Conservation (phyloP, 92 coral and sea anemone species). For the Isaurus tuberculatus region DNA sequence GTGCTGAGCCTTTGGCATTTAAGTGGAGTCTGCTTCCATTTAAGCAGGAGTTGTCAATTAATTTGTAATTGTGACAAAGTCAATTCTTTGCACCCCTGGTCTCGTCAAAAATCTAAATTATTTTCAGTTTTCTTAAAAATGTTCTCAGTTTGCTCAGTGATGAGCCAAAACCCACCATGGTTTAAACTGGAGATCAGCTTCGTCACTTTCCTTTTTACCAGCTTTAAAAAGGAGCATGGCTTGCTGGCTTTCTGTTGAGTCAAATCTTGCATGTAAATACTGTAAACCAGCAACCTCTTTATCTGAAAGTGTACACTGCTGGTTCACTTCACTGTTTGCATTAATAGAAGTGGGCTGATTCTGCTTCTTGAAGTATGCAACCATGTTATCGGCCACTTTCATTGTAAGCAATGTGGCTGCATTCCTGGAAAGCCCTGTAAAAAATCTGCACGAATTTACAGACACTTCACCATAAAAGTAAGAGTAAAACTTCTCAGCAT, state of each 20-base stretch:
- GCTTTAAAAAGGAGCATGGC: conserved; percentile 68
- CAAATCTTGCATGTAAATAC: conserved; percentile 45
- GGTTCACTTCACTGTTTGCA: background rate
- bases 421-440: conserved; percentile 64
- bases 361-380: conserved; percentile 58
- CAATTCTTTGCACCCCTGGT: conserved; percentile 38
- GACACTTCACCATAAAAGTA: conserved; percentile 60
- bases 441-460: conserved; percentile 49
- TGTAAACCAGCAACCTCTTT: conserved; percentile 60
- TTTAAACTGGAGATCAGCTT: conserved; percentile 54
- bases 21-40: too few species aligned
- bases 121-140: conserved; percentile 48
- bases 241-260: conserved; percentile 55
- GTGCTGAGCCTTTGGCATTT: too few species aligned
- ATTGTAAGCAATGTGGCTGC: conserved; percentile 75
- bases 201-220: conserved; percentile 27
- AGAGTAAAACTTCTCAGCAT: conserved; percentile 69
- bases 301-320: too few species aligned
- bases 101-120: conserved; percentile 43
- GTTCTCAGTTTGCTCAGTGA: conserved; percentile 51
- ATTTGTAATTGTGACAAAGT: conserved; percentile 38
- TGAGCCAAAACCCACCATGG: conserved; percentile 68
- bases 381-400: conserved; percentile 67
- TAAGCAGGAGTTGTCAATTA: conserved; percentile 7
- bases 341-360: background rate